phyloP scores from a whole-genome alignment of 2,113 vertebrate genomes.

The Ploceus nigricollis region DNA sequence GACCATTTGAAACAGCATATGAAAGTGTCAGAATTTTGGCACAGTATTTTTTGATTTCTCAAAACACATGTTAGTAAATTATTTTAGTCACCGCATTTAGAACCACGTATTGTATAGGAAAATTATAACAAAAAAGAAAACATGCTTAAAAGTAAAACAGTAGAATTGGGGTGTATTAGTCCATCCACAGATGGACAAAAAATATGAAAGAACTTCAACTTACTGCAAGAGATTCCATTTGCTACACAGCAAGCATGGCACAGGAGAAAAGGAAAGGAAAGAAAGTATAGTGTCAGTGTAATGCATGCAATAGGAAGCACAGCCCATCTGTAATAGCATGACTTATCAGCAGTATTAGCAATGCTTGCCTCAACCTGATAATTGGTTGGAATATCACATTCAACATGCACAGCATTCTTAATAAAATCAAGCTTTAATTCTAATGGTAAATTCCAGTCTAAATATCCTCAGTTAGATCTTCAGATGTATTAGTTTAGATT shows the following conservation, averaged over 20 bases:
- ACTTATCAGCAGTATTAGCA: constrained; percentile 72
- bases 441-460: neutral
- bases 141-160: constrained; percentile 68
- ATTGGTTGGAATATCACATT: constrained; percentile 60
- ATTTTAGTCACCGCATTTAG: constrained; percentile 35
- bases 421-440: constrained; percentile 59
- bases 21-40: constrained; percentile 1
- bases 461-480: constrained; percentile 36
- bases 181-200: constrained; percentile 74
- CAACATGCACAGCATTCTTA: constrained; percentile 70
- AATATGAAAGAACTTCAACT: constrained; percentile 87
- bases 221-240: constrained; percentile 99
- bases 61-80: constrained; percentile 31
- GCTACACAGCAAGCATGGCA: constrained; percentile 97
- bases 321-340: constrained; percentile 65
- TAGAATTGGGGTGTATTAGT: constrained; percentile 62
- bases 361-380: constrained; percentile 62
- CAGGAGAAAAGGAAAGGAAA: constrained; percentile 86
- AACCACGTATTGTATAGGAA: constrained; percentile 21
- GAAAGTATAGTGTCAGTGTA: constrained; percentile 84
- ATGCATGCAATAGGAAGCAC: constrained; percentile 81
- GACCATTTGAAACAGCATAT: neutral
- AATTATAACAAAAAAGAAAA: constrained; percentile 41
- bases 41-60: constrained; percentile 42
- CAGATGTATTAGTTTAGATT: constrained; percentile 49